Base-by-base conservation (phyloP, 2,113 vertebrate genomes). In the Pionites leucogaster region DNA sequence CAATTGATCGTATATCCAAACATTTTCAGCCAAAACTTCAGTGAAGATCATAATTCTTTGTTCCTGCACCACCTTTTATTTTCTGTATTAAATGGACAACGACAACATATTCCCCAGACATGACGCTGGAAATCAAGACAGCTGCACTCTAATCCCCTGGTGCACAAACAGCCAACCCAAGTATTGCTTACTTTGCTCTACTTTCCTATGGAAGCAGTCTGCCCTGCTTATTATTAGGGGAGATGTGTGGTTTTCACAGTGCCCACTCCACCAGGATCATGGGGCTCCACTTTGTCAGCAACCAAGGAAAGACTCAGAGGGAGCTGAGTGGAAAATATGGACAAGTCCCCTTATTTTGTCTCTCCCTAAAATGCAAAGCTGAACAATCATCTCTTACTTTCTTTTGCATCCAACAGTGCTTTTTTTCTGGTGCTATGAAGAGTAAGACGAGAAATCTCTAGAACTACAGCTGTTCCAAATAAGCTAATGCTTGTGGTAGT, bases 11-110 rank as follows among this genome's bases (percentile, higher is more conserved):
- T 77, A 68, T 50, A 94, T 17, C 41, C 79, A 77, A 93, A 75
- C 7, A 91, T 71, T 92, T 77, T 53, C 11, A 17, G 79, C 59
- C 92, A 95, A 89, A 95, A 79, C 85, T 87, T 97, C 23, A 71
- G 62, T 28, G 59, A 91, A 41, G 35, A 82, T 86, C 83, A 74
- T 12, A 74, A 33, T 65, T 60, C 47, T 88, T 91, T 88, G 39
- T 67, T 77, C 65, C 65, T 55, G 29, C 27, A 85, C 19, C 17
- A 74, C 24, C 24, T 86, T 77, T 84, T 86, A 42, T 88, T 81
- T 91, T 33, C 62, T 81, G 1, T 19, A 22, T 79, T 53, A 71
- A 83, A 52, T 18, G 28, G 13, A 90, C 35, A 72, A 77, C 71
- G 47, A 46, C 42, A 74, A 33, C 4, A 8, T 39, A 24, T 11